phyloP scores from a whole-genome alignment of 2,888 invertebrate species.

The Drepana falcataria region DNA sequence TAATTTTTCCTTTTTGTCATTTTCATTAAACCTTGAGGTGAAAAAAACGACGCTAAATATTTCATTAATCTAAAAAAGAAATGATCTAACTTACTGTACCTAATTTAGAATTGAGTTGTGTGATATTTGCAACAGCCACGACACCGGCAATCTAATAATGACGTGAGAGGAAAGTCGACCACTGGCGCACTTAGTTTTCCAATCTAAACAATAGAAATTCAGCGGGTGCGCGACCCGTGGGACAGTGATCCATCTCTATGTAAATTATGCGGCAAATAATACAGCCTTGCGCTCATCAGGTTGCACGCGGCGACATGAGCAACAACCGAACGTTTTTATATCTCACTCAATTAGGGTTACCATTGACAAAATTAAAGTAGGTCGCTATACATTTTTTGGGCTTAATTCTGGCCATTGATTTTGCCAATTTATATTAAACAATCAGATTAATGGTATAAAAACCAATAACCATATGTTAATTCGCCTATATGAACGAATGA shows the following conservation, averaged over 20 bases:
- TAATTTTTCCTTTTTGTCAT: too few species aligned
- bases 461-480: too few species aligned
- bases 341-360: not conserved
- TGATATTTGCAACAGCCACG: constrained; percentile 15
- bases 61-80: too few species aligned
- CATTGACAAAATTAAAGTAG: not conserved
- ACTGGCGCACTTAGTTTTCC: constrained; percentile 73
- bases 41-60: too few species aligned
- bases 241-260: constrained; percentile 75
- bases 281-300: constrained; percentile 65
- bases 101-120: not conserved
- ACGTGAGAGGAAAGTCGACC: constrained; percentile 67
- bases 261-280: constrained; percentile 76
- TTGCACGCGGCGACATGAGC: constrained; percentile 17
- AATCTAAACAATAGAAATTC: constrained; percentile 79
- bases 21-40: too few species aligned
- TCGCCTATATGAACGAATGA: too few species aligned
- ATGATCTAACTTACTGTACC: too few species aligned
- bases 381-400: too few species aligned
- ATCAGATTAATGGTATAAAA: too few species aligned
- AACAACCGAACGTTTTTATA: constrained; percentile 1
- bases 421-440: too few species aligned
- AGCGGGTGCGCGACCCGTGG: constrained; percentile 72
- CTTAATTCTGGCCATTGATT: too few species aligned
- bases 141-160: constrained; percentile 63